Conservation (phyloP, 1,140 invertebrate species). For the Drosophila pseudoobscura region DNA sequence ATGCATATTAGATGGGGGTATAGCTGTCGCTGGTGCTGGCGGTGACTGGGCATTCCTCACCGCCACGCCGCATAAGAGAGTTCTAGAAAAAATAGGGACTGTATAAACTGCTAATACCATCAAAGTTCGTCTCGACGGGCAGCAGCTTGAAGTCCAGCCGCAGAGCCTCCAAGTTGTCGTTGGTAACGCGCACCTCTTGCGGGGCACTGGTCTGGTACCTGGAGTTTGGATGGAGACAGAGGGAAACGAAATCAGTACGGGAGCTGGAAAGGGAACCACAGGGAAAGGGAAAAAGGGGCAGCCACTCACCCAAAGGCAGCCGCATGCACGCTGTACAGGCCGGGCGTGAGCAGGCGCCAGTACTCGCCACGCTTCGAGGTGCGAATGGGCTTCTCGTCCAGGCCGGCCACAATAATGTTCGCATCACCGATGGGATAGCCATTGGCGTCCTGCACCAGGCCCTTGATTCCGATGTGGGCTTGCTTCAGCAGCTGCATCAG, state of each 20-base stretch:
- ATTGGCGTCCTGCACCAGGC: constrained; percentile 85
- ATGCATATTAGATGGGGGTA: background rate
- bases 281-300: too few relatives aligned
- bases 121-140: constrained; percentile 73
- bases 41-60: background rate
- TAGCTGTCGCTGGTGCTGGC: background rate
- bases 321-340: constrained; percentile 89
- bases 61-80: too few relatives aligned
- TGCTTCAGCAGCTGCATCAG: constrained; percentile 94
- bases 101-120: constrained; percentile 83
- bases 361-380: constrained; percentile 92
- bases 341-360: constrained; percentile 93
- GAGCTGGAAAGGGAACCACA: too few relatives aligned
- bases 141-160: constrained; percentile 79
- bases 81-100: constrained; percentile 80
- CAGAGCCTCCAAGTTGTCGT: constrained; percentile 68
- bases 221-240: constrained; percentile 8
- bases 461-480: constrained; percentile 92
- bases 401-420: constrained; percentile 87
- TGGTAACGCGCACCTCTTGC: constrained; percentile 71
- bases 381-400: constrained; percentile 88
- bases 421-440: constrained; percentile 87
- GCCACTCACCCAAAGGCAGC: constrained; percentile 88
- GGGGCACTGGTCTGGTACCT: constrained; percentile 72
- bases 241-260: background rate